A percentile compares a stretch with the other conserved stretches of the same genome.
Evolutionary conservation across 1,140 invertebrate genomes (phyloP).

Genomic region (Ditylenchus dipsaci): DNA sequence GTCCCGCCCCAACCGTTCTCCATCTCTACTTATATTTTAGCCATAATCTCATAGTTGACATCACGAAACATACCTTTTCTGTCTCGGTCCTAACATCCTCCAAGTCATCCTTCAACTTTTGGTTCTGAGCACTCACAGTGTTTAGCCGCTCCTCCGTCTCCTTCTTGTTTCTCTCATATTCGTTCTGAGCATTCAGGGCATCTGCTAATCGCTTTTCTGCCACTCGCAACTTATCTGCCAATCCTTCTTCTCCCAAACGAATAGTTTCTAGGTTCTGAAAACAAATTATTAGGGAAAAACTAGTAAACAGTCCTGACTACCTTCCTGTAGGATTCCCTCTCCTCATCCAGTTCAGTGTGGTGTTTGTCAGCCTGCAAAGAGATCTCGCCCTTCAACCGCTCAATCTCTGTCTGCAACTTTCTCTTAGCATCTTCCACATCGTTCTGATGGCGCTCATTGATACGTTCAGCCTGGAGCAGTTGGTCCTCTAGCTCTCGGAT

Average conservation of each 20-base stretch:
- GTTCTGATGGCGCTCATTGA: slow-evolving; percentile 37
- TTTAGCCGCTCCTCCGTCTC: slow-evolving; percentile 54
- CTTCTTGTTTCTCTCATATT: slow-evolving; percentile 46
- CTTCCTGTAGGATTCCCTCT: slow-evolving; percentile 50
- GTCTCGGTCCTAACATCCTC: slow-evolving; percentile 51
- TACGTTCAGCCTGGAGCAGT: slow-evolving; percentile 42
- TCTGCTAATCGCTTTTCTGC: slow-evolving; percentile 53
- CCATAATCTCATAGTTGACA: slow-evolving; percentile 2
- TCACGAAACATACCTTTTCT: slow-evolving; percentile 39
- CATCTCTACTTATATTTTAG: no score
- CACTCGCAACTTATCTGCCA: slow-evolving; percentile 43
- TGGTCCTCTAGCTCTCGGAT: slow-evolving; percentile 55
- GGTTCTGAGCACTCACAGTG: slow-evolving; percentile 40
- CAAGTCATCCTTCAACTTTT: slow-evolving; percentile 54
- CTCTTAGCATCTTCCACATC: slow-evolving; percentile 50
- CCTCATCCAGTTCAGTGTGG: slow-evolving; percentile 53
- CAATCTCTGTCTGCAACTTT: slow-evolving; percentile 53
- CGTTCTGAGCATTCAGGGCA: slow-evolving; percentile 49
- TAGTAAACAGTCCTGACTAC: slow-evolving; percentile 10
- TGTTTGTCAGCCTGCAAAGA: slow-evolving; percentile 50
- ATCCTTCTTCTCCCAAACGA: slow-evolving; percentile 49
- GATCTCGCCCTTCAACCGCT: slow-evolving; percentile 51
- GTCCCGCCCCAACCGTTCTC: no score
- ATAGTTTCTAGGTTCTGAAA: slow-evolving; percentile 50
- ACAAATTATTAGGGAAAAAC: background rate